phyloP scores from a whole-genome alignment of 2,797 vertebrate genomes.

The Leptatherina wallacei region DNA sequence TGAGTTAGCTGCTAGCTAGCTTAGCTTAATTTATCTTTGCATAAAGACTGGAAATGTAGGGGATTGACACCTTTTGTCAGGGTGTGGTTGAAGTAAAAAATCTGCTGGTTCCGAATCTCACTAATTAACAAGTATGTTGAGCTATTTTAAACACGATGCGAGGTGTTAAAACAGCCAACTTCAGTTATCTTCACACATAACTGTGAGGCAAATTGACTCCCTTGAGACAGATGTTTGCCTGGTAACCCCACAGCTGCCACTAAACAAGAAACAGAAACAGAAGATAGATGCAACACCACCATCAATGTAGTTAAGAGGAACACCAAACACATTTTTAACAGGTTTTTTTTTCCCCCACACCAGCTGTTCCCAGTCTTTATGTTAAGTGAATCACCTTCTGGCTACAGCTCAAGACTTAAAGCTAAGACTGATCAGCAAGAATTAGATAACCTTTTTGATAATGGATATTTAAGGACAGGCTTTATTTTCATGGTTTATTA shows the following conservation, averaged over 20 bases:
- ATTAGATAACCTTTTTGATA: not conserved
- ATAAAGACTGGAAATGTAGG: not conserved
- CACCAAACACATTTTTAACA: conserved; percentile 7
- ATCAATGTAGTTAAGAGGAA: conserved; percentile 1
- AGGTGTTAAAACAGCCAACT: conserved; percentile 3
- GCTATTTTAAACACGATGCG: not conserved
- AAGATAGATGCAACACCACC: conserved; percentile 4
- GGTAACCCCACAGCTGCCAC: conserved; percentile 18
- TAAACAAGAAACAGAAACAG: conserved; percentile 5
- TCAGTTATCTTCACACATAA: conserved; percentile 5
- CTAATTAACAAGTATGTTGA: not conserved
- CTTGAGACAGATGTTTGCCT: conserved; percentile 16
- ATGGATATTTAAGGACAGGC: not conserved
- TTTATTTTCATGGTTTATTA: not conserved
- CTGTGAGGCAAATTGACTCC: conserved; percentile 15
- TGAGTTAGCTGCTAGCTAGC: not conserved
- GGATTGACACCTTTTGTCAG: not conserved
- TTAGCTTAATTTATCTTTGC: not conserved
- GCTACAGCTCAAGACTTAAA: conserved; percentile 4
- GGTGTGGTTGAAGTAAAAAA: conserved; percentile 3
- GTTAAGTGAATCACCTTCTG: conserved; percentile 9
- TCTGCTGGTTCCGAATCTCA: not conserved
- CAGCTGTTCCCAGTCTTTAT: not conserved
- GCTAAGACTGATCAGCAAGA: not conserved
- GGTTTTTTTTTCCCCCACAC: not conserved